phyloP scores from a whole-genome alignment of 2,113 vertebrate species.

The Cephalopterus ornatus region DNA sequence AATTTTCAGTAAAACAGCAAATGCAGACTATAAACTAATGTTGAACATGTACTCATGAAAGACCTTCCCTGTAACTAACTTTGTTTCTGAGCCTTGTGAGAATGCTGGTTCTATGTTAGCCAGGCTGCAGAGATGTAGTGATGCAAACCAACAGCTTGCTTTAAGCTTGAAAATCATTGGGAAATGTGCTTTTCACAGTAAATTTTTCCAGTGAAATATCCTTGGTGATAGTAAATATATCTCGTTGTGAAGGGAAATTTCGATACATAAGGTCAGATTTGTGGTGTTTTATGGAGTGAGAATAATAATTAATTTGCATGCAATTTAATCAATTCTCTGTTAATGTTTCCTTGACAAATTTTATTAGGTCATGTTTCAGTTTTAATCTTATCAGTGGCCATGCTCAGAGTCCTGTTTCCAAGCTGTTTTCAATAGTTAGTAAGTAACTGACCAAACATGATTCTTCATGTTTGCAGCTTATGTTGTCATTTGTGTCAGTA shows the following conservation, averaged over 20 bases:
- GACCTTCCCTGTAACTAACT: not conserved
- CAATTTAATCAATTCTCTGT: not conserved
- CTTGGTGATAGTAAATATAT: not conserved
- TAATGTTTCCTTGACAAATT: constrained; percentile 20
- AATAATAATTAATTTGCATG: constrained; percentile 8
- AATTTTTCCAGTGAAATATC: constrained; percentile 25
- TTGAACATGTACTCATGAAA: not conserved
- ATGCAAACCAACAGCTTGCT: not conserved
- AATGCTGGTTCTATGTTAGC: not conserved
- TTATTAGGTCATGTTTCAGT: not conserved
- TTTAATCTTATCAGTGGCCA: not conserved
- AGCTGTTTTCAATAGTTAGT: not conserved
- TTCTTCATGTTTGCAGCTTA: not conserved
- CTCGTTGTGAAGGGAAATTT: not conserved
- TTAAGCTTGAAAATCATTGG: not conserved
- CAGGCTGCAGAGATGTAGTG: not conserved
- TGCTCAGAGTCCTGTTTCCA: not conserved
- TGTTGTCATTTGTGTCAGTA: not conserved
- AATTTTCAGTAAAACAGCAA: not conserved
- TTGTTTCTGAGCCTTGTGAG: not conserved
- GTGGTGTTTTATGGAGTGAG: not conserved
- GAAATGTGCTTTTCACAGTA: not conserved
- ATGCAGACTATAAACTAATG: not conserved
- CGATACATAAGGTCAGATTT: not conserved
- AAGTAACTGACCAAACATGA: not conserved